phyloP scores from a whole-genome alignment of 2,797 vertebrate genomes.

The Cebuella pygmaea region DNA sequence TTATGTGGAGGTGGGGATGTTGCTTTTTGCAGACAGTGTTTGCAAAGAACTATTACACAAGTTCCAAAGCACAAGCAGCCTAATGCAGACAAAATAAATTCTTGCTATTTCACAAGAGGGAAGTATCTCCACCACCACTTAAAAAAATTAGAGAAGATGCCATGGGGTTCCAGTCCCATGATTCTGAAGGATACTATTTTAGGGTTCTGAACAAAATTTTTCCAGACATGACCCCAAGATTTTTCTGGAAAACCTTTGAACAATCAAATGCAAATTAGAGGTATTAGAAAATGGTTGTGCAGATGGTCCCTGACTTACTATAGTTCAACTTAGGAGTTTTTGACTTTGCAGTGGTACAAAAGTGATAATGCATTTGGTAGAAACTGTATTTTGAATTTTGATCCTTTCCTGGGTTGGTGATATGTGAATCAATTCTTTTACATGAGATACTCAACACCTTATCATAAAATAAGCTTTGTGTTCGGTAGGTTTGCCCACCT shows the following conservation, averaged over 20 bases:
- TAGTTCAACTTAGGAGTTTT: background rate
- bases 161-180: background rate
- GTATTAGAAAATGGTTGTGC: background rate
- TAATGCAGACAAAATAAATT: no score
- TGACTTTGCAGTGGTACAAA: background rate
- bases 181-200: background rate
- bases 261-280: background rate
- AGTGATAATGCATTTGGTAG: background rate
- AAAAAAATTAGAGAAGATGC: background rate
- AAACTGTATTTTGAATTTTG: background rate
- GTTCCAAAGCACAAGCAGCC: background rate
- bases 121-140: no score
- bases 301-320: background rate
- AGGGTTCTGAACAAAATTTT: background rate
- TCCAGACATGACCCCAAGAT: background rate
- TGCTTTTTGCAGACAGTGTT: background rate
- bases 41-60: background rate
- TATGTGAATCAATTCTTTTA: background rate
- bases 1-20: fast-evolving
- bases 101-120: background rate
- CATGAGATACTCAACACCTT: background rate
- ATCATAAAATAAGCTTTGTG: background rate
- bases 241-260: background rate
- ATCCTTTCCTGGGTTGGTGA: background rate
- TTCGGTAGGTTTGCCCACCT: background rate